Percentiles rank a stretch among this genome's conserved stretches.
Conservation (phyloP, 2,797 vertebrate species). For the Aythya fuligula region DNA sequence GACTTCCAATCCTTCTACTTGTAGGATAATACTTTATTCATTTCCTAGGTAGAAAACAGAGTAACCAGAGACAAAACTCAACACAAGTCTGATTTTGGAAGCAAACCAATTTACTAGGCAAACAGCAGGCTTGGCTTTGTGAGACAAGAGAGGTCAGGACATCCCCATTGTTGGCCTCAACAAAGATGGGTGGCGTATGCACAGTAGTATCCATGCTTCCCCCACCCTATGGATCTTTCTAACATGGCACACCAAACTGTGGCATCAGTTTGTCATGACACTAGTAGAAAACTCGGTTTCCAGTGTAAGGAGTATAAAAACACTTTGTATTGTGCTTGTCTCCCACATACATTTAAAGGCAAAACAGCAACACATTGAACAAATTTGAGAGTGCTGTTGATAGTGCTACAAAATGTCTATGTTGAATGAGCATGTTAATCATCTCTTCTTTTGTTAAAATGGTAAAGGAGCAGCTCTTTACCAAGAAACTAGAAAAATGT, state of each 20-base stretch:
- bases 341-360: background rate
- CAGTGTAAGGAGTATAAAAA: background rate
- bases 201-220: background rate
- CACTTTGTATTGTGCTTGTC: background rate
- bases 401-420: background rate
- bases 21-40: background rate
- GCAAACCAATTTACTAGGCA: background rate
- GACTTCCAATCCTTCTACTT: background rate
- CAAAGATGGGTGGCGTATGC: background rate
- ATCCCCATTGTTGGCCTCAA: background rate
- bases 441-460: background rate
- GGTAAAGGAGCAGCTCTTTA: background rate
- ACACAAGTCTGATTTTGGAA: background rate
- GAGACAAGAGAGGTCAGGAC: background rate
- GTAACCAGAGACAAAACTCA: background rate
- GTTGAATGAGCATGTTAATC: background rate
- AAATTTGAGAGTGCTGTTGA: background rate
- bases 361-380: background rate
- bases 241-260: background rate
- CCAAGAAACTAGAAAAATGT: background rate
- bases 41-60: background rate
- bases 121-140: background rate
- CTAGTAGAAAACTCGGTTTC: background rate
- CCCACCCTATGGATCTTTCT: accelerated
- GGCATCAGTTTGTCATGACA: background rate